Base-by-base conservation (phyloP, 2,113 vertebrate species). In the Balaeniceps rex region DNA sequence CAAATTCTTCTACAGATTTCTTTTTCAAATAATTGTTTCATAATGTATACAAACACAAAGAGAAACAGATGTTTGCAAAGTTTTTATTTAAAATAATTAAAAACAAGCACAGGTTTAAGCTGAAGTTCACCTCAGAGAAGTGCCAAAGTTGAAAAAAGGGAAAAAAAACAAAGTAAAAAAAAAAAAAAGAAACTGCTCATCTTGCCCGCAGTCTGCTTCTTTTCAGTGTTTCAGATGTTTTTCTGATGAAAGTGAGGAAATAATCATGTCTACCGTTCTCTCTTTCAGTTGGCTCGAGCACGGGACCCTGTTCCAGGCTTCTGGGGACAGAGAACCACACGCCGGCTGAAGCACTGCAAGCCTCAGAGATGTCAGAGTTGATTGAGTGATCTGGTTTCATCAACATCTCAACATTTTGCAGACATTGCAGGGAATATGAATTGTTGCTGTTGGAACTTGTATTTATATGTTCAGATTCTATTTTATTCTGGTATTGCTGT, bases 51-150 rank as follows among this genome's bases (percentile, higher is more conserved):
- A 87, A 92, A 87, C 40, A 81, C 34, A 95, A 94, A 85, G 22
- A 92, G 74, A 88, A 87, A 90, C 75, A 97, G 93, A 88, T 66
- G 88, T 92, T 97, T 94, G 52, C 13, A 42, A 83, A 92, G 57
- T 77, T 89, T 84, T 81, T 88, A 69, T 95, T 94, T 96, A 36
- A 10, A 68, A 40, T 87, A 94, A 84, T 90, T 91, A 79, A 90
- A 93, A 94, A 76, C 7, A 28, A 90, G 29, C 31, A 75, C 9
- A 93, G 23, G 61, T 93, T 83, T 80, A 82, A 94, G 57, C 26
- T 42, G 72, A 55, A 88, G 40, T 72, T 94, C 10, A 5, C 33
- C 33, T 93, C 63, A 83, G 40, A 69, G 55, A 83, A 58, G 9
- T 34, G 47, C 7, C 2, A 4, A 74, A 74, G 16, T 55, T 40